These are phyloP conservation scores for Prenolepis imparis DNA, from an alignment of 2,888 invertebrate species.

Conservation along the genomic window DNA sequence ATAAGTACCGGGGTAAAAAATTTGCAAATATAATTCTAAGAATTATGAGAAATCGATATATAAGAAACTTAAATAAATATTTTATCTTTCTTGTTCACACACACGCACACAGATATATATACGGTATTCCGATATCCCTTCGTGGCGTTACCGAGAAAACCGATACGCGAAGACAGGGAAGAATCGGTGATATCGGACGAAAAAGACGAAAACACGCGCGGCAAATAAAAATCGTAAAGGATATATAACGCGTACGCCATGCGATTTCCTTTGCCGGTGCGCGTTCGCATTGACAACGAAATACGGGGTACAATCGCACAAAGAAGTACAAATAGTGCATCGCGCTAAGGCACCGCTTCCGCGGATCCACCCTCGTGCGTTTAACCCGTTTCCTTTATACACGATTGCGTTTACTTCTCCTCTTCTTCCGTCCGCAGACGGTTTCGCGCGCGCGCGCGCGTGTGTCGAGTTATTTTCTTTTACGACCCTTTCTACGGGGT, in stretches of 20 bases:
- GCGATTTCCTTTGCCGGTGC: constrained; percentile 34
- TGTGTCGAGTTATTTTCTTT: constrained; percentile 40
- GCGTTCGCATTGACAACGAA: constrained; percentile 20
- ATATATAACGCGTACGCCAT: constrained; percentile 12
- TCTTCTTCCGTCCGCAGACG: neutral
- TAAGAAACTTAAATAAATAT: constrained; percentile 24
- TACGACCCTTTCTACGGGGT: neutral
- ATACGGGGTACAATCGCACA: constrained; percentile 30
- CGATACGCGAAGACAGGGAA: constrained; percentile 30
- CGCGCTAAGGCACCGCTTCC: neutral
- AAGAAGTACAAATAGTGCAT: constrained; percentile 21
- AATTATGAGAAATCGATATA: neutral
- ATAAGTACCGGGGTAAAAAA: neutral
- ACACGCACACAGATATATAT: neutral
- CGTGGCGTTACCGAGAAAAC: constrained; percentile 17
- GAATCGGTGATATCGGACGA: neutral
- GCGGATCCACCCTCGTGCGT: neutral
- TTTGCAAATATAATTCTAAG: neutral
- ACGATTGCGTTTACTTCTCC: neutral
- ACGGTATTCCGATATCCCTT: constrained; percentile 16
- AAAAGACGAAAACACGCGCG: constrained; percentile 16
- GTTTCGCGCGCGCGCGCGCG: constrained; percentile 7
- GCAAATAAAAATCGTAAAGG: constrained; percentile 39
- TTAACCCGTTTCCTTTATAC: constrained; percentile 1
- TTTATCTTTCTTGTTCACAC: constrained; percentile 21